These are phyloP conservation scores for Tragulus kanchil DNA, from an alignment of 2,113 vertebrate species.

Conservation along the genomic window DNA sequence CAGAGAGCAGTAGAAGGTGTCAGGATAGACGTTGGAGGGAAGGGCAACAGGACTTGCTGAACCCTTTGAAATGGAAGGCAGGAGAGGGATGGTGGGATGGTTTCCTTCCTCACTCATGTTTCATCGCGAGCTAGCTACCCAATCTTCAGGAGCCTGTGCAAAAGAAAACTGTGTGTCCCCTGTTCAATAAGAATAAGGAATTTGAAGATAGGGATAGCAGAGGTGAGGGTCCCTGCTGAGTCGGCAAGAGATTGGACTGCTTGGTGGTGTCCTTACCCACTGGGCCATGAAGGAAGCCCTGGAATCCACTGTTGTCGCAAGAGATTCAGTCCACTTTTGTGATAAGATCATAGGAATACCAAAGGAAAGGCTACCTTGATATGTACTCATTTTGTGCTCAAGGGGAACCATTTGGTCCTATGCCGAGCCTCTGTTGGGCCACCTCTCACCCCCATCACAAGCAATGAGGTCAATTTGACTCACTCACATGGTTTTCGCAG, in stretches of 20 bases:
- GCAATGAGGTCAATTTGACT: neutral
- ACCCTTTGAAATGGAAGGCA: rapidly evolving
- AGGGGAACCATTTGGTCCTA: neutral
- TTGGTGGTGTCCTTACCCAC: too few relatives aligned
- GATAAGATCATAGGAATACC: too few relatives aligned
- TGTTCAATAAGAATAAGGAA: neutral
- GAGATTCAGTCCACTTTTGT: neutral
- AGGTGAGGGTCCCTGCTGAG: rapidly evolving
- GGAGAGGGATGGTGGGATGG: neutral
- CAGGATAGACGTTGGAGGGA: neutral
- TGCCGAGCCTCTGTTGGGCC: neutral
- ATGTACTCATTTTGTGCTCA: neutral
- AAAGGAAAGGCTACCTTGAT: neutral
- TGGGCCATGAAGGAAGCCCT: too few relatives aligned
- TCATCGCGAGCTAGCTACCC: rapidly evolving
- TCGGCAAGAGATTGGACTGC: too few relatives aligned
- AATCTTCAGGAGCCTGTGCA: neutral
- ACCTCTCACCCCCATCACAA: too few relatives aligned
- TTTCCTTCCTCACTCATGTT: neutral
- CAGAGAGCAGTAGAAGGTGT: rapidly evolving
- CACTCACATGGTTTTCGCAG: rapidly evolving
- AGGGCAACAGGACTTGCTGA: neutral
- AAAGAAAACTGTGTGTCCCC: neutral
- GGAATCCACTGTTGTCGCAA: neutral
- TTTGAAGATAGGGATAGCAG: neutral